phyloP scores from a whole-genome alignment of 2,113 vertebrate species.

The Hassar affinis region DNA sequence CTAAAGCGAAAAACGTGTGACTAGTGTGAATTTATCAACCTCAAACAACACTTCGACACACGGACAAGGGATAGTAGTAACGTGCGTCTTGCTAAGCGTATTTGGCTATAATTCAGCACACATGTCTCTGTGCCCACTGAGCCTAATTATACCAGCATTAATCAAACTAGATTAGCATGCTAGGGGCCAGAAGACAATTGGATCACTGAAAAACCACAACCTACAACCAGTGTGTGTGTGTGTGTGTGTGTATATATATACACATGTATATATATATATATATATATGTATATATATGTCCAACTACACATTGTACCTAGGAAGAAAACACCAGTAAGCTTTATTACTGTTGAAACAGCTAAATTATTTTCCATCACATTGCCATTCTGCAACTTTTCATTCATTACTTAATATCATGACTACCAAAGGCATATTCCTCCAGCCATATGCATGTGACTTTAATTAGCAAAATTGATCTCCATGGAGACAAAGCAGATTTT shows the following conservation, averaged over 20 bases:
- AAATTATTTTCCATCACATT: not conserved
- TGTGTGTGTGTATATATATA: not conserved
- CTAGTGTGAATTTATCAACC: not conserved
- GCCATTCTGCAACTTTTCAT: not conserved
- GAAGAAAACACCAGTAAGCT: not conserved
- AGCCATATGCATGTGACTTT: conserved; percentile 9
- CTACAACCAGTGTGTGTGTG: not conserved
- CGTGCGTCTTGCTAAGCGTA: not conserved
- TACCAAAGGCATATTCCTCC: not conserved
- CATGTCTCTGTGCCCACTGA: conserved; percentile 54
- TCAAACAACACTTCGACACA: not conserved
- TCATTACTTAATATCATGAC: not conserved
- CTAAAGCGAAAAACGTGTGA: not conserved
- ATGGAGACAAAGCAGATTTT: conserved; percentile 20
- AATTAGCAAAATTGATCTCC: not conserved
- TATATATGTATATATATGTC: no score
- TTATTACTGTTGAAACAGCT: not conserved
- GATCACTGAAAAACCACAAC: conserved; percentile 30
- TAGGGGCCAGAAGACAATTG: conserved; percentile 48
- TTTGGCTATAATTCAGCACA: conserved; percentile 41
- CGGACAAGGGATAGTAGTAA: not conserved
- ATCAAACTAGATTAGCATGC: conserved; percentile 63
- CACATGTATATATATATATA: no score
- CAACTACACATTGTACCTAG: conserved; percentile 7
- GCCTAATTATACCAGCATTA: conserved; percentile 66